Percentiles rank a stretch among this genome's conserved stretches.
phyloP scores from a whole-genome alignment of 1,140 invertebrate species.

The Magallana angulata region DNA sequence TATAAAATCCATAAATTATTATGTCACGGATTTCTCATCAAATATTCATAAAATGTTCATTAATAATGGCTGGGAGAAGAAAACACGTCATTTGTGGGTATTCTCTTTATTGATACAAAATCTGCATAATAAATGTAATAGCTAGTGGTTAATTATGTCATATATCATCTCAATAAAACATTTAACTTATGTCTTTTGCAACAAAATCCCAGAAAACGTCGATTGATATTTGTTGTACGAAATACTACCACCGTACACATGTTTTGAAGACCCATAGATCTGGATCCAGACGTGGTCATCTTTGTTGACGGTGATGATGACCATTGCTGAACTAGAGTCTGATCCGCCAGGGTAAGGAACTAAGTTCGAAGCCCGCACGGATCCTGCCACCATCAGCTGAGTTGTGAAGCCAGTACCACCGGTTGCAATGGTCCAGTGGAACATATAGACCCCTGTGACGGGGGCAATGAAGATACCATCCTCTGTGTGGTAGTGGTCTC shows the following conservation, averaged over 20 bases:
- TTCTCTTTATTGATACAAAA: too few species aligned
- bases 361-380: neutral
- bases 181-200: too few species aligned
- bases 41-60: too few species aligned
- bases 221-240: neutral
- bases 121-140: too few species aligned
- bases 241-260: neutral
- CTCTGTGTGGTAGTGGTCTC: slow-evolving; percentile 13
- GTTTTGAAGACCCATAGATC: neutral
- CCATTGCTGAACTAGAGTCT: slow-evolving; percentile 10
- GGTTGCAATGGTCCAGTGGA: slow-evolving; percentile 19
- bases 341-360: neutral
- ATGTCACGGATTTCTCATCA: too few species aligned
- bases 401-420: neutral
- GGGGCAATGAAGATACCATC: slow-evolving; percentile 2
- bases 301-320: neutral
- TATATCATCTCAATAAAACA: too few species aligned
- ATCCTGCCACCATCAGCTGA: slow-evolving; percentile 14
- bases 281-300: slow-evolving; percentile 9
- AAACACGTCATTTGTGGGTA: too few species aligned
- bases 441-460: neutral
- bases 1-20: too few species aligned
- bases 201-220: too few species aligned
- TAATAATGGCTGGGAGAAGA: too few species aligned
- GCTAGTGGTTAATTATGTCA: too few species aligned